A percentile compares a stretch with the other conserved stretches of the same genome.
Evolutionary conservation across 2,113 vertebrate genomes (phyloP).

Genomic region (Lates calcarifer): DNA sequence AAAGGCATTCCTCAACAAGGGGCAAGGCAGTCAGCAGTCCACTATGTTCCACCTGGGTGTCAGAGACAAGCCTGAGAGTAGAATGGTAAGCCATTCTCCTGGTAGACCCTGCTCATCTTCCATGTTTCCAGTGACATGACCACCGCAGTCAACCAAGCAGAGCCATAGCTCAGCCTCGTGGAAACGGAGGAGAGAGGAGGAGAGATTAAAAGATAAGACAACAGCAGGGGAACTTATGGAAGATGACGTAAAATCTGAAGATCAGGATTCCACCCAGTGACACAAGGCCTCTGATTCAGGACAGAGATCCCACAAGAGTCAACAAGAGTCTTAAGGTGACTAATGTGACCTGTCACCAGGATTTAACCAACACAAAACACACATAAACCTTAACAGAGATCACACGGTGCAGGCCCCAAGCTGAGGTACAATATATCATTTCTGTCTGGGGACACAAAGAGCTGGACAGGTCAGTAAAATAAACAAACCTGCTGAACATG

Average conservation of each 20-base stretch:
- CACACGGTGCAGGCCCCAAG: background rate
- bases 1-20: constrained; percentile 65
- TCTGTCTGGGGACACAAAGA: constrained; percentile 2
- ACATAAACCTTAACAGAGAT: background rate
- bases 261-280: constrained; percentile 32
- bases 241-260: constrained; percentile 47
- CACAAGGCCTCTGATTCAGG: constrained; percentile 37
- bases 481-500: background rate
- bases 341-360: background rate
- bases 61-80: constrained; percentile 39
- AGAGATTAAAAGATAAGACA: constrained; percentile 18
- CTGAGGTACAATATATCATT: background rate
- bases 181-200: constrained; percentile 54
- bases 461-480: background rate
- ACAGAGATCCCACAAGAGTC: constrained; percentile 74
- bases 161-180: constrained; percentile 44
- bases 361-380: background rate
- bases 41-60: constrained; percentile 78
- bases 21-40: constrained; percentile 54
- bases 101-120: constrained; percentile 19
- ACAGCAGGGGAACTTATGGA: constrained; percentile 37
- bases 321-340: constrained; percentile 76
- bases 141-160: constrained; percentile 15
- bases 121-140: constrained; percentile 43
- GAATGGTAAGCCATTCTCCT: constrained; percentile 2